These are phyloP conservation scores for Meloidogyne hapla DNA, from an alignment of 1,140 invertebrate species.

Conservation along the genomic window DNA sequence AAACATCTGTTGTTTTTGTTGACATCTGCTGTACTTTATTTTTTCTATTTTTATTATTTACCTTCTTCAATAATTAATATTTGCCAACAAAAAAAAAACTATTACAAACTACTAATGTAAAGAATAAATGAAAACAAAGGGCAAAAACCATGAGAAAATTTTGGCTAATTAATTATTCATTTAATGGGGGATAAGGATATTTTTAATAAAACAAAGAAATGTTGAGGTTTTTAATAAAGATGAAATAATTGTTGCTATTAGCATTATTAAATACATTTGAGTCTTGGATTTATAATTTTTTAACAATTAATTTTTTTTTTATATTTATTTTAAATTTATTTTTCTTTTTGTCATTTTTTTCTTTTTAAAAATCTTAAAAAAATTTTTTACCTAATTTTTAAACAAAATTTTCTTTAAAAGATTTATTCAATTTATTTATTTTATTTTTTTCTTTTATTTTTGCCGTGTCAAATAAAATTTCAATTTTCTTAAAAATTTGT, in stretches of 20 bases:
- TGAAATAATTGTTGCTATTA: too few species aligned
- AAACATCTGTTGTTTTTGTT: neutral
- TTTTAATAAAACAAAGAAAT: neutral
- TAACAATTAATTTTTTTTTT: neutral
- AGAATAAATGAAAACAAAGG: neutral
- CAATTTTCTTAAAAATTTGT: neutral
- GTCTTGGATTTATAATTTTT: neutral
- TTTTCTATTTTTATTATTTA: neutral
- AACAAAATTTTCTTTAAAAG: neutral
- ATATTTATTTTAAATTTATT: neutral
- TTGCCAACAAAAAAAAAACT: neutral
- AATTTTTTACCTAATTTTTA: neutral
- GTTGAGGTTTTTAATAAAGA: too few species aligned
- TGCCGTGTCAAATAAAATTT: neutral
- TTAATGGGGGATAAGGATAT: neutral
- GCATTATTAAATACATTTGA: too few species aligned
- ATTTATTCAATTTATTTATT: neutral
- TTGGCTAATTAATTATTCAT: constrained; percentile 2
- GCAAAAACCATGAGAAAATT: neutral
- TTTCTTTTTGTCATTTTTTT: neutral
- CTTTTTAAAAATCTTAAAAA: neutral
- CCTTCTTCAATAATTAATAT: constrained; percentile 5
- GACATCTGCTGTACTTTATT: neutral
- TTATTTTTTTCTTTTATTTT: neutral
- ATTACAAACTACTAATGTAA: neutral